Evolutionary conservation across 2,797 vertebrate genomes (phyloP).

Genomic region (Furcifer pardalis): DNA sequence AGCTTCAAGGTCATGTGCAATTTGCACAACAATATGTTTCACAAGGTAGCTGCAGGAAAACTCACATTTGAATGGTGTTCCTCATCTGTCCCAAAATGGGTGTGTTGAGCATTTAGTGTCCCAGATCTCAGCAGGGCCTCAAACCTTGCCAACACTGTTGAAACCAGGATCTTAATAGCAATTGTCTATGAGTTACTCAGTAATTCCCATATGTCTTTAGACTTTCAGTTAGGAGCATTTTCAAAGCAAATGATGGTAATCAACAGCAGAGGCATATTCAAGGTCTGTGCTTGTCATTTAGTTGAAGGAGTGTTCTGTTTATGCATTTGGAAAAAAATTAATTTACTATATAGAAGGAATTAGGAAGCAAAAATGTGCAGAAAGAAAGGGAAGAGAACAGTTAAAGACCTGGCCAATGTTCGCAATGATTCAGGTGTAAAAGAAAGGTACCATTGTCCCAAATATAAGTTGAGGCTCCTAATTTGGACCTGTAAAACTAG

Average conservation of each 20-base stretch:
- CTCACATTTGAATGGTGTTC: constrained; percentile 26
- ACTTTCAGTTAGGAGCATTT: neutral
- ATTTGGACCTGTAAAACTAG: too few species aligned
- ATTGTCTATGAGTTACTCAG: constrained; percentile 32
- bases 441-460: neutral
- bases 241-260: constrained; percentile 40
- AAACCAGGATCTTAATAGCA: constrained; percentile 30
- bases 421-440: neutral
- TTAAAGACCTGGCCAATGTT: constrained; percentile 8
- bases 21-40: constrained; percentile 45
- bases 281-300: neutral
- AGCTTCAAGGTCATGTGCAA: constrained; percentile 48
- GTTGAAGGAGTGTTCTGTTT: constrained; percentile 8
- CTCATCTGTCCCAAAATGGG: constrained; percentile 38
- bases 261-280: neutral
- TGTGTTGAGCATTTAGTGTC: constrained; percentile 30
- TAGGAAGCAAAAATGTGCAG: constrained; percentile 39
- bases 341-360: constrained; percentile 31
- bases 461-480: too few species aligned
- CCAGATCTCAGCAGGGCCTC: constrained; percentile 41
- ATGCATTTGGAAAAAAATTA: neutral
- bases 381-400: constrained; percentile 14
- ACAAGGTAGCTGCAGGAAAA: constrained; percentile 56
- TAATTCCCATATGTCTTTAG: constrained; percentile 14
- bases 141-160: constrained; percentile 35